phyloP scores from a whole-genome alignment of 2,113 vertebrate species.

The Pampusana beccarii region DNA sequence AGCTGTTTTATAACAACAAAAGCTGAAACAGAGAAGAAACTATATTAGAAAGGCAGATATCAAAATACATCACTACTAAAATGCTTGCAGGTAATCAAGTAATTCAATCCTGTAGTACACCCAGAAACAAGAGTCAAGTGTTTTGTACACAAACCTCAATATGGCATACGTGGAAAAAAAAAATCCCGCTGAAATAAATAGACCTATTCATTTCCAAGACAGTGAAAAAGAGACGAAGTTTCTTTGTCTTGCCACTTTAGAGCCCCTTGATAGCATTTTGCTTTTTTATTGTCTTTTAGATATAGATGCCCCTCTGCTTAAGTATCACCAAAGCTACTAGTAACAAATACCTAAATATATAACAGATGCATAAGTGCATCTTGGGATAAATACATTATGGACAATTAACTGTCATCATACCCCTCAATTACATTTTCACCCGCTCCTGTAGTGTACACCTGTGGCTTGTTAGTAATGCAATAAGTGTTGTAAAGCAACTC shows the following conservation, averaged over 20 bases:
- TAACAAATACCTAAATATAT: conserved; percentile 73
- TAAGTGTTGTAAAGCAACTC: conserved; percentile 61
- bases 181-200: conserved; percentile 69
- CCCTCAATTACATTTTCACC: conserved; percentile 65
- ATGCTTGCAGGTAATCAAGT: conserved; percentile 45
- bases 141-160: conserved; percentile 46
- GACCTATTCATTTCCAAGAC: conserved; percentile 71
- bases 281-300: conserved; percentile 73
- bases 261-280: conserved; percentile 72
- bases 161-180: conserved; percentile 4
- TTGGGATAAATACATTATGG: conserved; percentile 78
- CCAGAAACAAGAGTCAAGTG: conserved; percentile 55
- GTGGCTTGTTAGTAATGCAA: conserved; percentile 73
- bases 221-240: conserved; percentile 68
- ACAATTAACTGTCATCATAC: conserved; percentile 75
- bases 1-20: conserved; percentile 57
- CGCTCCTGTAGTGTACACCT: conserved; percentile 71
- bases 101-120: conserved; percentile 12
- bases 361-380: conserved; percentile 75
- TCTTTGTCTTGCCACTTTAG: conserved; percentile 70
- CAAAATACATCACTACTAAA: conserved; percentile 53
- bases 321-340: conserved; percentile 67
- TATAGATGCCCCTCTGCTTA: conserved; percentile 71
- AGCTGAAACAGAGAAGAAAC: conserved; percentile 53
- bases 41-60: conserved; percentile 57